Conservation (phyloP, 2,113 vertebrate species). For the Gambusia holbrooki region DNA sequence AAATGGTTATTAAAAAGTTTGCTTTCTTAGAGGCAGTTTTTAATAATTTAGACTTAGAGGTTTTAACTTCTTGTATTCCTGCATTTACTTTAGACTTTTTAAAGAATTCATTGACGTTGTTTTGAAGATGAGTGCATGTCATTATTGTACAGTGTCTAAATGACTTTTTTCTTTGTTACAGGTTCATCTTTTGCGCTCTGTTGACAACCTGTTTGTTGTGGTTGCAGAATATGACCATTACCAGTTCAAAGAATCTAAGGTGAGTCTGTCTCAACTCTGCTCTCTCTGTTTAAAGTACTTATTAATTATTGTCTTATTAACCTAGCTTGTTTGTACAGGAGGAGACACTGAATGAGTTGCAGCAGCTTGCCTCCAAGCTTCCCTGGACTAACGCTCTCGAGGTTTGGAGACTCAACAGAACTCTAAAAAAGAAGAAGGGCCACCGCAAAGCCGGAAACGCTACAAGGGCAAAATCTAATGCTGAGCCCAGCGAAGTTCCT, state of each 20-base stretch:
- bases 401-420: constrained; percentile 91
- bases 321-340: constrained; percentile 78
- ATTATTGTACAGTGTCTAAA: not conserved
- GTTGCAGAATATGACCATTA: constrained; percentile 89
- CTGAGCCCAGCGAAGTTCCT: constrained; percentile 35
- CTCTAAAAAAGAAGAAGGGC: constrained; percentile 90
- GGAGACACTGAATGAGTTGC: constrained; percentile 87
- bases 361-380: constrained; percentile 87
- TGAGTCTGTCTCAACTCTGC: constrained; percentile 52
- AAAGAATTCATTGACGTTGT: not conserved
- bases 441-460: constrained; percentile 77
- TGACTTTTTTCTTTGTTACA: constrained; percentile 45
- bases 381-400: constrained; percentile 87
- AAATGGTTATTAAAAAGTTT: too few species aligned
- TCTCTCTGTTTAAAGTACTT: not conserved
- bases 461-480: constrained; percentile 54
- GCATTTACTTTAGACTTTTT: not conserved
- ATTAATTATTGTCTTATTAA: not conserved
- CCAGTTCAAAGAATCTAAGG: constrained; percentile 91
- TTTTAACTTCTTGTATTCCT: not conserved
- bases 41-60: too few species aligned
- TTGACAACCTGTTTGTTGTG: constrained; percentile 97
- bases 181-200: constrained; percentile 92
- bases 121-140: too few species aligned
- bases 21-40: too few species aligned